phyloP scores from a whole-genome alignment of 2,113 vertebrate species.

The Sander lucioperca region DNA sequence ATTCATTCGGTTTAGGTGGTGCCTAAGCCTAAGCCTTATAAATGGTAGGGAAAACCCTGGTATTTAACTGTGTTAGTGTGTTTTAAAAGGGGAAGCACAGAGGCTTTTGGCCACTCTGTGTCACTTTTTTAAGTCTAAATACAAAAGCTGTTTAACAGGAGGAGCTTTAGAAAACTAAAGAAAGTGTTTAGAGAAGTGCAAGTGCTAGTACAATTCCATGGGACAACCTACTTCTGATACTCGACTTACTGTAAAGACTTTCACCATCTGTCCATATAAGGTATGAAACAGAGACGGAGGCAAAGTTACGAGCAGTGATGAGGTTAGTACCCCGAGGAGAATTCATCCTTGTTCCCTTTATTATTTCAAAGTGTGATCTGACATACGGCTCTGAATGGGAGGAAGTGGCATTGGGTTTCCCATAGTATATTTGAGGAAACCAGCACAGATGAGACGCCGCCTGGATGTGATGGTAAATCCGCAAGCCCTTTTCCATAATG shows the following conservation, averaged over 20 bases:
- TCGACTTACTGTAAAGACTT: neutral
- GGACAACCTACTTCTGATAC: neutral
- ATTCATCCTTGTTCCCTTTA: conserved; percentile 67
- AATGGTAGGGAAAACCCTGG: too few species aligned
- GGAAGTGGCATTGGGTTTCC: conserved; percentile 79
- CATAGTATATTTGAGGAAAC: conserved; percentile 69
- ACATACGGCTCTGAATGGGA: conserved; percentile 75
- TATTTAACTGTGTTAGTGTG: too few species aligned
- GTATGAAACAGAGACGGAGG: conserved; percentile 31
- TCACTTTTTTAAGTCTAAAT: neutral
- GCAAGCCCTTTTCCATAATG: conserved; percentile 38
- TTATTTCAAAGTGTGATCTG: conserved; percentile 66
- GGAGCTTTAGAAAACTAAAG: neutral
- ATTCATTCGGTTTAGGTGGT: too few species aligned
- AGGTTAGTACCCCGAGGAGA: conserved; percentile 57
- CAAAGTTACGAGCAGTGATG: conserved; percentile 32
- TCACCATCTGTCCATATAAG: conserved; percentile 26
- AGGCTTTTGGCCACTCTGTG: too few species aligned
- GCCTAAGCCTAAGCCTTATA: too few species aligned
- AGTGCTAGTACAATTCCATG: neutral
- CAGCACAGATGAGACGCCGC: conserved; percentile 44
- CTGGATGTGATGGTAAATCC: conserved; percentile 52
- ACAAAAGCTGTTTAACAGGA: conserved; percentile 15
- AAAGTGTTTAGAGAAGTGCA: conserved; percentile 21
- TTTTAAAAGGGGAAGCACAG: too few species aligned